These are phyloP conservation scores for Cacoxenus indagator DNA, from an alignment of 2,888 invertebrate genomes.

Conservation along the genomic window DNA sequence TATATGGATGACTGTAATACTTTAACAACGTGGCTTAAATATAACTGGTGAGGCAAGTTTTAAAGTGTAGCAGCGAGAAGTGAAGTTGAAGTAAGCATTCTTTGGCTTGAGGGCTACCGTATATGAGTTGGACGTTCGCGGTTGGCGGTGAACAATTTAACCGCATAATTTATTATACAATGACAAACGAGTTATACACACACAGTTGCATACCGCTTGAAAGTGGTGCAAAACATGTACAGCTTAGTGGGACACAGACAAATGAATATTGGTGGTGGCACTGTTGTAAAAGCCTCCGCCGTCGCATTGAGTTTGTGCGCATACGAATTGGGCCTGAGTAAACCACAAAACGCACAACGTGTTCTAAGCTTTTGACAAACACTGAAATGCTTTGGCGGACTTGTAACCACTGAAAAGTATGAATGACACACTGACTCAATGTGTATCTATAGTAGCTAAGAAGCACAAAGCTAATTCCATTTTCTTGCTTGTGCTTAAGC, in stretches of 20 bases:
- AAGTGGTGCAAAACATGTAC: background rate
- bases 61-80: background rate
- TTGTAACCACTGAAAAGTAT: background rate
- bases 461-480: background rate
- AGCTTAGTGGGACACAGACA: constrained; percentile 48
- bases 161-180: constrained; percentile 56
- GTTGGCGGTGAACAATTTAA: constrained; percentile 49
- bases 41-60: background rate
- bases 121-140: background rate
- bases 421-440: background rate
- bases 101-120: background rate
- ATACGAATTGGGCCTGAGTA: background rate
- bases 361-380: background rate
- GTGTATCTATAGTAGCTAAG: too few relatives aligned
- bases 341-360: background rate
- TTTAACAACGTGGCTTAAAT: constrained; percentile 7
- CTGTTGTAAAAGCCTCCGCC: background rate
- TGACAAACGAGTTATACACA: constrained; percentile 55
- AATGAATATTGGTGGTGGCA: constrained; percentile 50
- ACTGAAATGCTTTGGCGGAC: background rate
- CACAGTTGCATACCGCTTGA: constrained; percentile 47
- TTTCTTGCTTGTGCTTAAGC: background rate
- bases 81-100: background rate
- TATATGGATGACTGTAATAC: background rate
- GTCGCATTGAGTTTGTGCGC: background rate